Base-by-base conservation (phyloP, 2,888 invertebrate genomes). In the Erebia epiphron region DNA sequence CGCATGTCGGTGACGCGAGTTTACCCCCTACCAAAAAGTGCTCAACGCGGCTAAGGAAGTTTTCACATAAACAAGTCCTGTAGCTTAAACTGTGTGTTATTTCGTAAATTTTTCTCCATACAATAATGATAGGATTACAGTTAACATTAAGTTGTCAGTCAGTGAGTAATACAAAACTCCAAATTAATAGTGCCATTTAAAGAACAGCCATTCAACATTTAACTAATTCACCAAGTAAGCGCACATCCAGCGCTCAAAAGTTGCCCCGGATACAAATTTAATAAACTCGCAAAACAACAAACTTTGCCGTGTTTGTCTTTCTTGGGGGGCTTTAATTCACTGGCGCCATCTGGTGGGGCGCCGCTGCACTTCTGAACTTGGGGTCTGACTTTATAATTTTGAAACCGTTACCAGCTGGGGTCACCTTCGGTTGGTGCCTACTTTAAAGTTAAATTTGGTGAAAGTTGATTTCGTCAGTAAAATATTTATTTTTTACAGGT, bases 241-340 rank as follows among this genome's bases (percentile, higher is more conserved):
- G 64, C 16, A 52, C 35, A 66, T 18, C 46, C 66, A 46, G 58
- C 49, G 58, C 57, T 49, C 49, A 57, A 58, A 67, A 67, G 49
- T 67, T 67, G n/a, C 16, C 1, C 58, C 65, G 65, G 65, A 67
- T 57, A 67, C 67, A 58, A 85, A 86, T 85, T 86, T 86, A 86
- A 86, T 86, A 86, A 86, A 83, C 82, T 82, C 79, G 82, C 46
- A 83, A 84, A 84, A 84, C 83, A 82, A 79, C 78, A 78, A 74
- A 86, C 82, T 86, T 85, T 80, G 81, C 78, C 67, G 80, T 86
- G 72, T 74, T 74, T 74, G 70, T 74, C 86, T 86, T 86, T 86
- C 67, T 66, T 56, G 70, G 66, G 60, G 68, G 85, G 80, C 80
- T 82, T 81, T 80, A 74, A 72, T 84, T 85, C 86, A 76, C 77